These are phyloP conservation scores for Caenorhabditis wallacei DNA, from an alignment of 2,888 invertebrate genomes.

Conservation along the genomic window DNA sequence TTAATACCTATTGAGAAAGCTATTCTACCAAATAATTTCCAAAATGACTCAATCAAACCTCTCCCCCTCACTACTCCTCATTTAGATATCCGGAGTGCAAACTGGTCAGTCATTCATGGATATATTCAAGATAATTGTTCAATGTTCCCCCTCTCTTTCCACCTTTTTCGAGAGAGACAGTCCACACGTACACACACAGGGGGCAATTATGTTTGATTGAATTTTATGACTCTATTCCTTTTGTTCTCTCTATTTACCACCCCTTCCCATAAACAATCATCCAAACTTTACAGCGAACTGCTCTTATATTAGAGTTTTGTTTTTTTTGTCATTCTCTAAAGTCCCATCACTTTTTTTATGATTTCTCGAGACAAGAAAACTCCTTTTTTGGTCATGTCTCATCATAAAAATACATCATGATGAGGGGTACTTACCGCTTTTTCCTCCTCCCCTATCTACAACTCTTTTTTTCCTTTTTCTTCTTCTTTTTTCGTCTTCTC, in stretches of 20 bases:
- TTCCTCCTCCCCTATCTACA: constrained; percentile 31
- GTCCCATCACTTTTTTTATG: constrained; percentile 30
- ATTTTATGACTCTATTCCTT: constrained; percentile 50
- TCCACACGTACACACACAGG: too few species aligned
- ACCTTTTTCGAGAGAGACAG: constrained; percentile 35
- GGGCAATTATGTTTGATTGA: constrained; percentile 49
- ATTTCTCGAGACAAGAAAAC: constrained; percentile 10
- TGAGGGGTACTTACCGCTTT: constrained; percentile 56
- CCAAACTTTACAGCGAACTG: not conserved
- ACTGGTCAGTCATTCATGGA: constrained; percentile 37
- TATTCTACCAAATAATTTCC: constrained; percentile 3
- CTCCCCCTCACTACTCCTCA: not conserved
- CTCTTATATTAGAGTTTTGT: not conserved
- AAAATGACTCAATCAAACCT: constrained; percentile 24
- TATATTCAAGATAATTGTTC: constrained; percentile 34
- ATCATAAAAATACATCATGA: constrained; percentile 56
- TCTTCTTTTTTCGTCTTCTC: not conserved
- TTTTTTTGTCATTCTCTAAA: not conserved
- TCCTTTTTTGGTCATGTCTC: constrained; percentile 44
- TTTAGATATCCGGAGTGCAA: constrained; percentile 41
- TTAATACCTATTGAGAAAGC: too few species aligned
- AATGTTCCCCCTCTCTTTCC: constrained; percentile 18
- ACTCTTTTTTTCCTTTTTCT: not conserved
- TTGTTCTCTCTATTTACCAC: constrained; percentile 15
- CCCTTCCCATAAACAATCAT: constrained; percentile 16